phyloP scores from a whole-genome alignment of 2,797 vertebrate genomes.

The Halcyon badia region DNA sequence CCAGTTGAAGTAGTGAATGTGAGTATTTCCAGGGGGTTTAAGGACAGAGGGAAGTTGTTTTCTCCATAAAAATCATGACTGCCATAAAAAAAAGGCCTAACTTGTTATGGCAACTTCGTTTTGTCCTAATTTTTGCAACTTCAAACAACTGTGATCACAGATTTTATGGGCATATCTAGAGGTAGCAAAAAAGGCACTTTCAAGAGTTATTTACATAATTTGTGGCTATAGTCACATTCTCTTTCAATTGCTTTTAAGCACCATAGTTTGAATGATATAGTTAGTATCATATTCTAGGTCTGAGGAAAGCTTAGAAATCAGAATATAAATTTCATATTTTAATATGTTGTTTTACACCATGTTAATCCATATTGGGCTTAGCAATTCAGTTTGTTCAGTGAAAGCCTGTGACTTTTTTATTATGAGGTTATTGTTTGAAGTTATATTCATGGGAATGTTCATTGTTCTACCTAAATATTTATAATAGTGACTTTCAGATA shows the following conservation, averaged over 20 bases:
- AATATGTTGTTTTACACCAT: neutral
- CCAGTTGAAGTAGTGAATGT: conserved; percentile 81
- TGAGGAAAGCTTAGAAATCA: neutral
- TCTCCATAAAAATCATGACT: neutral
- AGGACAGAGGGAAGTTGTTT: neutral
- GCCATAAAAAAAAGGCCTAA: neutral
- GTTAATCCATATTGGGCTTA: neutral
- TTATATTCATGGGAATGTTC: neutral
- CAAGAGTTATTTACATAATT: fast-evolving
- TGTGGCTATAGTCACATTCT: neutral
- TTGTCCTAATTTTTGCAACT: neutral
- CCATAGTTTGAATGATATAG: neutral
- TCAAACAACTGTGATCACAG: neutral
- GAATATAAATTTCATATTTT: neutral
- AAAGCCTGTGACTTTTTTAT: neutral
- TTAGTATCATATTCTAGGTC: neutral
- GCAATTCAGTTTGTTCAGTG: neutral
- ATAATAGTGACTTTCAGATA: neutral
- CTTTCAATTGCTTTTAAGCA: neutral
- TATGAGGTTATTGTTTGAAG: neutral
- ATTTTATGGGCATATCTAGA: neutral
- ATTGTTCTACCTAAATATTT: neutral
- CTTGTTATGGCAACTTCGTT: neutral
- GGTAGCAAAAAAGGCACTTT: neutral
- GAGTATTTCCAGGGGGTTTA: conserved; percentile 53